Evolutionary conservation across 2,888 invertebrate genomes (phyloP), one percentile per base, ranked within the genome.

Genomic region (Blastobasis lacticolella): DNA sequence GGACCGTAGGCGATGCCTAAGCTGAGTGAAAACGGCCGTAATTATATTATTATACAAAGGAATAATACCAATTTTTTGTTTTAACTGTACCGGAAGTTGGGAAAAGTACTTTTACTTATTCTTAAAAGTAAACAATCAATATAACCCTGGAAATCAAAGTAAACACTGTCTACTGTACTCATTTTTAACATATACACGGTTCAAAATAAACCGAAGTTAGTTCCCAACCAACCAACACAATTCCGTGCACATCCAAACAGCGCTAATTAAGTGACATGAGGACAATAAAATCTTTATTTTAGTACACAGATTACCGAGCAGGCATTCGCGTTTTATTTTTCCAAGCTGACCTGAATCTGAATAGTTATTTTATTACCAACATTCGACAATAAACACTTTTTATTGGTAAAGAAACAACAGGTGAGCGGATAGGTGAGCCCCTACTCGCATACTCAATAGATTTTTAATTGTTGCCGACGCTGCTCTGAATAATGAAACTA

Each of bases 391-490:
- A 78, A 78, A 79, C 66, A 63, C 62, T 72, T 80, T 82, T 84
- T 78, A 84, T 81, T 79, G 69, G 69, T 75, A 73, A 78, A 80
- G 77, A 75, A 77, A 72, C 65, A 67, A 71, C 70, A 66, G 69
- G 64, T 69, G 71, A 73, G 63, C 77, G 75, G 77, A 75, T 75
- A 77, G 71, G 57, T 56, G 66, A 54, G 70, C 58, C 58, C 59
- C 65, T 56, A 55, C 55, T 58, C 65, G 84, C 80, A 84, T 85
- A 82, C 80, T 58, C 67, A 85, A 71, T 69, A 75, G 75, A 71
- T 72, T 83, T 84, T 85, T 86, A 86, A 86, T 85, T 84, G 81
- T 76, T 74, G 56, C 60, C 61, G 63, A 67, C 46, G 46, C 62
- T 60, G 65, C 63, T 63, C 61, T 62, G 78, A 80, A 80, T 79